These are phyloP conservation scores for Parauchenoglanis ngamensis DNA, from an alignment of 2,797 vertebrate species.

Conservation along the genomic window DNA sequence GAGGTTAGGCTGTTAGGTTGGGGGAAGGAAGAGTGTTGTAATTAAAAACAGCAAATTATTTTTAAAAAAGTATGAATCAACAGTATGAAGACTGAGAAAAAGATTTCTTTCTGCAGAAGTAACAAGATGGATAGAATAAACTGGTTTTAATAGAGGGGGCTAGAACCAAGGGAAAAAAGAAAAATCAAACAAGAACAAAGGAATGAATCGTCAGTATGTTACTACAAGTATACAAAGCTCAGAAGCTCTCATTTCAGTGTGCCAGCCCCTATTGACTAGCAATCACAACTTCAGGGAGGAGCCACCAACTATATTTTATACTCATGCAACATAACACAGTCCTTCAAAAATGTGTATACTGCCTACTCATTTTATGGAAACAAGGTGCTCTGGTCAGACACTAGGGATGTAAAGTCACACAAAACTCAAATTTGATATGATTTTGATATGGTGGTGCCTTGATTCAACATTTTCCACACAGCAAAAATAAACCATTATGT, in stretches of 20 bases:
- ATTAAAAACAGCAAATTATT: not conserved
- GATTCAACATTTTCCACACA: not conserved
- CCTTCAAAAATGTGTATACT: not conserved
- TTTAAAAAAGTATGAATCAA: not conserved
- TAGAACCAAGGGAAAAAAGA: slow-evolving; percentile 30
- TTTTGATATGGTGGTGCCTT: not conserved
- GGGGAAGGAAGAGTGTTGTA: not conserved
- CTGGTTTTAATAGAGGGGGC: slow-evolving; percentile 3
- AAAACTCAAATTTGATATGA: not conserved
- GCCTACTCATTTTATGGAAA: not conserved
- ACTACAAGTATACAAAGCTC: not conserved
- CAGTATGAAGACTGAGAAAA: not conserved
- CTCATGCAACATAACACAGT: not conserved
- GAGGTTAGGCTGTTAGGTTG: slow-evolving; percentile 57
- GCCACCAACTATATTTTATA: not conserved
- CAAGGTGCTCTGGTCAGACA: not conserved
- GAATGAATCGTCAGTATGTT: not conserved
- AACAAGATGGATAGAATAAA: slow-evolving; percentile 32
- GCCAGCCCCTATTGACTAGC: not conserved
- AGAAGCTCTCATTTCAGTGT: slow-evolving; percentile 5
- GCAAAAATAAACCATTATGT: not conserved
- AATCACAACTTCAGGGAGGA: not conserved
- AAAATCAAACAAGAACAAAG: slow-evolving; percentile 29
- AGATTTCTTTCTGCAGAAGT: not conserved
- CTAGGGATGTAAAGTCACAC: not conserved